phyloP scores from a whole-genome alignment of 2,888 invertebrate genomes.

The Dascillus cervinus region DNA sequence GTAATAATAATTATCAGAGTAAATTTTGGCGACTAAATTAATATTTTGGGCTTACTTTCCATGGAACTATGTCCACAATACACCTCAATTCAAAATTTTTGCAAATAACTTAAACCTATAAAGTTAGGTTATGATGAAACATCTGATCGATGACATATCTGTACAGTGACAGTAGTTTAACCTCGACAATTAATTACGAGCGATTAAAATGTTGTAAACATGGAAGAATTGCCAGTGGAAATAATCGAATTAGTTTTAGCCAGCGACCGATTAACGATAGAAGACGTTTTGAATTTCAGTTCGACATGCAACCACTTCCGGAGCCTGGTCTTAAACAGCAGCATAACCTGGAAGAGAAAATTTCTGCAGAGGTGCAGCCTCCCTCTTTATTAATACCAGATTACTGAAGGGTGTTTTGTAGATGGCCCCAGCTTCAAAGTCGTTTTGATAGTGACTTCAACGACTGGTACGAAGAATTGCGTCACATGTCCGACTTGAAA shows the following conservation, averaged over 20 bases:
- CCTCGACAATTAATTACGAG: too few species aligned
- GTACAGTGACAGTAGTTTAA: too few species aligned
- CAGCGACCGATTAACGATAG: constrained; percentile 24
- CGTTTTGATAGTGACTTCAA: constrained; percentile 31
- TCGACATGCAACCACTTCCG: constrained; percentile 47
- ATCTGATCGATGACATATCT: too few species aligned
- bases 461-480: constrained; percentile 39
- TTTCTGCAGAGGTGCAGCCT: constrained; percentile 44
- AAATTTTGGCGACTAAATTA: too few species aligned
- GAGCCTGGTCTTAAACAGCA: constrained; percentile 42
- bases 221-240: constrained; percentile 35
- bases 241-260: constrained; percentile 34
- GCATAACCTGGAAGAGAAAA: constrained; percentile 44
- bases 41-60: too few species aligned
- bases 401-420: constrained; percentile 17
- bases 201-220: constrained; percentile 16
- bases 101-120: too few species aligned
- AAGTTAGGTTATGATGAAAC: too few species aligned
- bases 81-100: too few species aligned
- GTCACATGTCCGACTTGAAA: constrained; percentile 32
- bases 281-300: constrained; percentile 48
- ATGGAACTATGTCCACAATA: too few species aligned
- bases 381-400: too few species aligned
- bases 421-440: constrained; percentile 41
- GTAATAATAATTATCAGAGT: too few species aligned